Conservation (phyloP, 35 echinoderm and acorn worm genomes). For the Strongylocentrotus purpuratus region DNA sequence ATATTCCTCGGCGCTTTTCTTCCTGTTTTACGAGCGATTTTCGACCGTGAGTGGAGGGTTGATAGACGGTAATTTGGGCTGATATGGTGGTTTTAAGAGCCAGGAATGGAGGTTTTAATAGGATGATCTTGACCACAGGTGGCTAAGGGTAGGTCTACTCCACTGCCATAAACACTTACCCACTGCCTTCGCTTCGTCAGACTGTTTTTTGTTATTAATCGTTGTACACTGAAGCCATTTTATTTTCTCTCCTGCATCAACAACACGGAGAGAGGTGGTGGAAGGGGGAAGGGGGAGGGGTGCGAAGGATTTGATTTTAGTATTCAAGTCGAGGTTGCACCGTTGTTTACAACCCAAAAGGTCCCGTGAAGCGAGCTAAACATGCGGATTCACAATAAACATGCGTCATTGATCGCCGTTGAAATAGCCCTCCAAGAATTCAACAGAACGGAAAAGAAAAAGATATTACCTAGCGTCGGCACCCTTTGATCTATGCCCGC, state of each 20-base stretch:
- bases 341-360: constrained; percentile 28
- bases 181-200: not conserved
- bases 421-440: not conserved
- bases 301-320: not conserved
- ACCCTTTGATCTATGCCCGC: constrained; percentile 32
- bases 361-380: constrained; percentile 13
- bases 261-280: not conserved
- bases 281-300: not conserved
- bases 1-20: constrained; percentile 27
- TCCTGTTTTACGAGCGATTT: constrained; percentile 32
- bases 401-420: constrained; percentile 40
- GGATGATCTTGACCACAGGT: constrained; percentile 44
- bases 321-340: not conserved
- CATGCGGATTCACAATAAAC: constrained; percentile 24
- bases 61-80: constrained; percentile 10
- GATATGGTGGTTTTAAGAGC: constrained; percentile 13
- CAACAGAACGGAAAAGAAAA: constrained; percentile 38
- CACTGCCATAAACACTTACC: constrained; percentile 1
- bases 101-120: constrained; percentile 24
- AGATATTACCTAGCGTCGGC: constrained; percentile 48
- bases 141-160: not conserved
- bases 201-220: not conserved
- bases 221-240: not conserved
- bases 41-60: not conserved
- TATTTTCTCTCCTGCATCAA: not conserved